A percentile compares a stretch with the other conserved stretches of the same genome.
Evolutionary conservation across 1,140 invertebrate species (phyloP).

Genomic region (Theocolax elegans): DNA sequence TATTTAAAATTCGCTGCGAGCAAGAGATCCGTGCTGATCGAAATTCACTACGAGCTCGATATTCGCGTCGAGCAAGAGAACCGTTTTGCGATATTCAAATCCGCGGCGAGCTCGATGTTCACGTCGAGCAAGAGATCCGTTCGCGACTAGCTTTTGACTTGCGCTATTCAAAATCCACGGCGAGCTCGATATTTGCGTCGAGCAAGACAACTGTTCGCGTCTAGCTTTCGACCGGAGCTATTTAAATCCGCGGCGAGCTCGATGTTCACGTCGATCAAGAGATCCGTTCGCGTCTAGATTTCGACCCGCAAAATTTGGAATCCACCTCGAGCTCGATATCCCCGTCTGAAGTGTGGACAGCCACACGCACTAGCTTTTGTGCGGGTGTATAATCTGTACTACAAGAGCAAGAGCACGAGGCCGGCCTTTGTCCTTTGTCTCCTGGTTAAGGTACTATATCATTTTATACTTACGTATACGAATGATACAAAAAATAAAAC

Average conservation of each 20-base stretch:
- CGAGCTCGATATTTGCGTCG: too few relatives aligned
- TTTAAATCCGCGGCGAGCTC: too few relatives aligned
- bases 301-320: neutral
- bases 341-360: too few relatives aligned
- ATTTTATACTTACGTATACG: too few relatives aligned
- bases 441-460: too few relatives aligned
- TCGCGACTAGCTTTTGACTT: slow-evolving; percentile 1
- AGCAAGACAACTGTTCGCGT: neutral
- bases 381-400: too few relatives aligned
- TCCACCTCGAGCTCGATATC: neutral
- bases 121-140: neutral
- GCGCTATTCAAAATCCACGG: neutral
- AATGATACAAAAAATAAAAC: too few relatives aligned
- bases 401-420: neutral
- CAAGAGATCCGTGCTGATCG: neutral
- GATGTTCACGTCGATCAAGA: neutral
- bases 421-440: neutral
- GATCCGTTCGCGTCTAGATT: neutral
- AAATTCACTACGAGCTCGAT: too few relatives aligned
- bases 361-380: too few relatives aligned
- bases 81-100: too few relatives aligned
- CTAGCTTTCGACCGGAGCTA: too few relatives aligned
- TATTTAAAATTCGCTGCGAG: neutral
- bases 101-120: too few relatives aligned
- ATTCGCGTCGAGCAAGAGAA: neutral